Base-by-base conservation (phyloP, 2,888 invertebrate genomes). In the Ryuthela nishihirai region DNA sequence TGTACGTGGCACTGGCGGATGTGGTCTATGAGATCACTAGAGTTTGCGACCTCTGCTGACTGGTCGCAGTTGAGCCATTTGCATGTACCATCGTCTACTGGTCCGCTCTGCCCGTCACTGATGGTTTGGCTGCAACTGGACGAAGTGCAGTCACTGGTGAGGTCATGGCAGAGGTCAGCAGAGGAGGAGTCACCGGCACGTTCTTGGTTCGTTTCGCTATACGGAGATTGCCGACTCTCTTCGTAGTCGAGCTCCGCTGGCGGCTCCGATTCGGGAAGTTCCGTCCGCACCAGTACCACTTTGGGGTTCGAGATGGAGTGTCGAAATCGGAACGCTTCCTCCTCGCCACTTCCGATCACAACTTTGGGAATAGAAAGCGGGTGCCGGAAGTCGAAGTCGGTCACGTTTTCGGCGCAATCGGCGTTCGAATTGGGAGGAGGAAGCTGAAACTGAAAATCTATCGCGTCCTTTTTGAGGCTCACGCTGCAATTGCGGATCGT, bases 1-100 rank as follows among this genome's bases (percentile, higher is more conserved):
- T 70, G 70, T 40, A 73, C 72, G 58, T 74, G 74, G 40, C 62
- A 64, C 47, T 67, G 61, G 20, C 70, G 68, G 56, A 68, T 76
- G 40, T 68, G 68, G 20, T 67, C 68, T 2, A 67, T 59, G 10
- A 68, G 56, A 23, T 65, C 64, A 26, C 41, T 58, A 32, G 50
- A 47, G 25, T 52, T 52, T 21, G 45, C 58, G n/a, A n/a, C n/a
- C 35, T 66, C 70, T 29, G 72, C 54, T 12, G 54, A 58, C 20
- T 59, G 61, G 43, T 68, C 68, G 67, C 74, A 74, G 50, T 71
- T 67, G 46, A 67, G 68, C 74, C 74, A 74, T 56, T 70, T 70
- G 64, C 74, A 74, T 12, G 40, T 45, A 5, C 52, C 52, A 35
- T 58, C 52, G 15, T 59, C 59, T 9, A 1, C 24, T 23, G 4